Evolutionary conservation across 2,888 invertebrate genomes (phyloP).

Genomic region (Drosophila koepferae): DNA sequence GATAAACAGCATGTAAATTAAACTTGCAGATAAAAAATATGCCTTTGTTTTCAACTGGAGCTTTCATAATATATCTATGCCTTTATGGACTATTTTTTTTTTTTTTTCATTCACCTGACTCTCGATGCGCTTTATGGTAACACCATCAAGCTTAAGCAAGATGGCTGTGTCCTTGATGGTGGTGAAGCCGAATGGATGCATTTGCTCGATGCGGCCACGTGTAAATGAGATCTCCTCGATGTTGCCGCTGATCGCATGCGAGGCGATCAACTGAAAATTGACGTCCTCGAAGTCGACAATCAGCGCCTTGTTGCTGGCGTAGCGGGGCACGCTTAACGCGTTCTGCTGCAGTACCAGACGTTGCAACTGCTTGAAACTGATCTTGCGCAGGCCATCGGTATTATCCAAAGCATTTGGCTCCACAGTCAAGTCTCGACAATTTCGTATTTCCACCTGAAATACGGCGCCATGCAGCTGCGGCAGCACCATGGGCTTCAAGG

Average conservation of each 20-base stretch:
- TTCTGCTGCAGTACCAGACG: slow-evolving; percentile 88
- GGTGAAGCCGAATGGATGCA: slow-evolving; percentile 91
- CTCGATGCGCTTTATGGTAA: slow-evolving; percentile 87
- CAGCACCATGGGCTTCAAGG: slow-evolving; percentile 87
- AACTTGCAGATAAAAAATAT: neutral
- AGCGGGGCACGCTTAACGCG: slow-evolving; percentile 87
- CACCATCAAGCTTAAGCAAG: slow-evolving; percentile 88
- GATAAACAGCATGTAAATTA: neutral
- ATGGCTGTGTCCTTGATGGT: slow-evolving; percentile 88
- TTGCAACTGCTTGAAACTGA: slow-evolving; percentile 88
- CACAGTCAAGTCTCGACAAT: slow-evolving; percentile 88
- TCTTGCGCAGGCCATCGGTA: slow-evolving; percentile 88
- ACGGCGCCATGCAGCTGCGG: slow-evolving; percentile 84
- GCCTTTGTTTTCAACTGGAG: neutral
- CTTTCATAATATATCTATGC: neutral
- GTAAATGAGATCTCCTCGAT: slow-evolving; percentile 89
- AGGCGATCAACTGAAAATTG: slow-evolving; percentile 86
- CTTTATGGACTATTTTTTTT: neutral
- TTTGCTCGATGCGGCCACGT: slow-evolving; percentile 87
- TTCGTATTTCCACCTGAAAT: slow-evolving; percentile 88
- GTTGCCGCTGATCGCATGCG: slow-evolving; percentile 90
- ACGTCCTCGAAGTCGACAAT: slow-evolving; percentile 84
- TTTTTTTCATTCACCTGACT: slow-evolving; percentile 74
- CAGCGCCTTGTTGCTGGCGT: slow-evolving; percentile 82
- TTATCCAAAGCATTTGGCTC: slow-evolving; percentile 87